Conservation (phyloP, 2,888 invertebrate genomes). For the Euzetes globulus region DNA sequence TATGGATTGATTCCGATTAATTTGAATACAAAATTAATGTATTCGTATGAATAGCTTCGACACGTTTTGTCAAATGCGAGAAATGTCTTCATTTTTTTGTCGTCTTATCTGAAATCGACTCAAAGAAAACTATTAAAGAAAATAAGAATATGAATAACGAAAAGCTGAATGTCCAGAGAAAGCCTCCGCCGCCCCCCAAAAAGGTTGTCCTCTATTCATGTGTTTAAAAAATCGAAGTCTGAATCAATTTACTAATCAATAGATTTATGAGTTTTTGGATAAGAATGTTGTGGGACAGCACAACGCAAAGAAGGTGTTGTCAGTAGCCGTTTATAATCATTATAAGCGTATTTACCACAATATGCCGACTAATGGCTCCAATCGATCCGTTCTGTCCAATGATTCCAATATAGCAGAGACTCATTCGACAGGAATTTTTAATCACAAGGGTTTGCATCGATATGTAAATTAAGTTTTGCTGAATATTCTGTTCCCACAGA, state of each 20-base stretch:
- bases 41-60: slow-evolving; percentile 57
- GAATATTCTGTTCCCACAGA: too few relatives aligned
- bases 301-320: slow-evolving; percentile 90
- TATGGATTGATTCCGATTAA: slow-evolving; percentile 49
- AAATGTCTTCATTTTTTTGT: slow-evolving; percentile 98
- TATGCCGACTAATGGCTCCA: slow-evolving; percentile 49
- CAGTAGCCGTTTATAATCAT: slow-evolving; percentile 98
- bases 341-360: slow-evolving; percentile 96
- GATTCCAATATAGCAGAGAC: slow-evolving; percentile 54
- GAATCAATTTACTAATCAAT: slow-evolving; percentile 39
- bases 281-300: slow-evolving; percentile 96
- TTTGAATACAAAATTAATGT: too few relatives aligned
- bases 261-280: slow-evolving; percentile 91
- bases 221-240: neutral
- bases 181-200: slow-evolving; percentile 78
- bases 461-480: too few relatives aligned
- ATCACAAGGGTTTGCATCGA: slow-evolving; percentile 59
- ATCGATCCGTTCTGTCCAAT: neutral
- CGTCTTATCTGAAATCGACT: slow-evolving; percentile 84
- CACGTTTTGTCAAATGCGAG: slow-evolving; percentile 93
- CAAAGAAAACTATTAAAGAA: slow-evolving; percentile 72
- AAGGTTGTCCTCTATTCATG: too few relatives aligned
- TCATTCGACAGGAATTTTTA: slow-evolving; percentile 60
- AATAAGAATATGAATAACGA: slow-evolving; percentile 59
- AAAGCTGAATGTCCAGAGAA: slow-evolving; percentile 38